Conservation (phyloP, 1,140 invertebrate genomes). For the Drosophila funebris region DNA sequence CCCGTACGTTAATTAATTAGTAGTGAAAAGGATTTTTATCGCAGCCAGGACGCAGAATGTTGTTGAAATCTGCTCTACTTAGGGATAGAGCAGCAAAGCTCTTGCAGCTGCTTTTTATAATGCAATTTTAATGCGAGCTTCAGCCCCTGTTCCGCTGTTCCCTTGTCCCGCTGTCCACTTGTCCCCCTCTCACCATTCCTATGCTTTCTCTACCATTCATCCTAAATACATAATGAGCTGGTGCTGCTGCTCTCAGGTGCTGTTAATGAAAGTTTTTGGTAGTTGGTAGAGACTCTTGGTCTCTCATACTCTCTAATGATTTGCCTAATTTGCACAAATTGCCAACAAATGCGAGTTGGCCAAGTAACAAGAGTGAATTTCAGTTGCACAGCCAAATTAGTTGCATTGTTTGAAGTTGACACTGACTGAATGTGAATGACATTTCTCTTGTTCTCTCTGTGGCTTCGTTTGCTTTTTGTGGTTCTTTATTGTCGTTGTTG, state of each 20-base stretch:
- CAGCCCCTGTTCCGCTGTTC: not conserved
- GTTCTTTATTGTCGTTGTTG: not conserved
- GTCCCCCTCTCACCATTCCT: not conserved
- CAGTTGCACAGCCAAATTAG: slow-evolving; percentile 50
- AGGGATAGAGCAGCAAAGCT: not conserved
- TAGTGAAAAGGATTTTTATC: slow-evolving; percentile 39
- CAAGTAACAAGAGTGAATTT: slow-evolving; percentile 5
- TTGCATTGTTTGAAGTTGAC: slow-evolving; percentile 55
- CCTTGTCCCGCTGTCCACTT: not conserved
- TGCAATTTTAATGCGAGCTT: slow-evolving; percentile 60
- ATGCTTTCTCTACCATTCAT: no score
- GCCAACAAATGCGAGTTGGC: slow-evolving; percentile 26
- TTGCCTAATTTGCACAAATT: slow-evolving; percentile 71
- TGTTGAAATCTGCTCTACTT: slow-evolving; percentile 17
- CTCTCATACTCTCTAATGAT: slow-evolving; percentile 50
- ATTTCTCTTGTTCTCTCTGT: slow-evolving; percentile 3
- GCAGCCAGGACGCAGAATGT: slow-evolving; percentile 3
- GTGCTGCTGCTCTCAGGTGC: slow-evolving; percentile 51
- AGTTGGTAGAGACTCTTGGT: slow-evolving; percentile 15
- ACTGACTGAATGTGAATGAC: slow-evolving; percentile 28
- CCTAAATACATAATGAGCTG: slow-evolving; percentile 39
- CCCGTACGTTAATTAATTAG: slow-evolving; percentile 49
- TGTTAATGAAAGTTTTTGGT: slow-evolving; percentile 40
- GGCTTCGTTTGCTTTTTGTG: not conserved
- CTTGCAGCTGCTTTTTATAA: slow-evolving; percentile 45